phyloP scores from a whole-genome alignment of 1,140 invertebrate genomes.

The Pemphigus obesinymphae region DNA sequence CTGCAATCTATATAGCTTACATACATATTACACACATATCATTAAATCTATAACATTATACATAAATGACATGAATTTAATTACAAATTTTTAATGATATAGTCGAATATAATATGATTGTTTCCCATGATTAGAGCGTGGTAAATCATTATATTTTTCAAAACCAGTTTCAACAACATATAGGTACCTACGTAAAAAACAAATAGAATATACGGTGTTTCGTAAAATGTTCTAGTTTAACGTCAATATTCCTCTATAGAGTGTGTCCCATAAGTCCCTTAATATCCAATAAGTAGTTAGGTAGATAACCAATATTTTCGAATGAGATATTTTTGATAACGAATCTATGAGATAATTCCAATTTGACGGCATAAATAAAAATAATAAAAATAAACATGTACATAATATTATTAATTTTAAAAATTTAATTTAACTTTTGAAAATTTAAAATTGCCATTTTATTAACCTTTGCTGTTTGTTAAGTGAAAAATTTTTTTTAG shows the following conservation, averaged over 20 bases:
- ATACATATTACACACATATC: neutral
- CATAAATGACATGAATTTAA: neutral
- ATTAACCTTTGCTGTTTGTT: too few species aligned
- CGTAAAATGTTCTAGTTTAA: constrained; percentile 12
- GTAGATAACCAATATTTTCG: too few species aligned
- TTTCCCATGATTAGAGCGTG: constrained; percentile 9
- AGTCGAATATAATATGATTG: neutral
- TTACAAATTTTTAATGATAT: constrained; percentile 17
- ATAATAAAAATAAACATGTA: too few species aligned
- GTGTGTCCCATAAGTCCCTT: too few species aligned
- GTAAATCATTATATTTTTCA: constrained; percentile 4
- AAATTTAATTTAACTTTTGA: too few species aligned
- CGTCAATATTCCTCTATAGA: too few species aligned
- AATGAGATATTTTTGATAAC: too few species aligned
- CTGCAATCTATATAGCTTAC: neutral
- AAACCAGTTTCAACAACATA: constrained; percentile 2
- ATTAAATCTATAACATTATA: neutral
- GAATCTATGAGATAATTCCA: too few species aligned
- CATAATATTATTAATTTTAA: too few species aligned
- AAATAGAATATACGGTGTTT: neutral
- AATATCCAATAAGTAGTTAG: neutral
- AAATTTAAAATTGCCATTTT: too few species aligned
- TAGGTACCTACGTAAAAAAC: neutral
- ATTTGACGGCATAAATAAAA: too few species aligned
- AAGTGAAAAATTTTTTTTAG: too few species aligned